Evolutionary conservation across 2,113 vertebrate species (phyloP), one percentile per base, ranked within the genome.

Genomic region (Tricholaema leucomelas): DNA sequence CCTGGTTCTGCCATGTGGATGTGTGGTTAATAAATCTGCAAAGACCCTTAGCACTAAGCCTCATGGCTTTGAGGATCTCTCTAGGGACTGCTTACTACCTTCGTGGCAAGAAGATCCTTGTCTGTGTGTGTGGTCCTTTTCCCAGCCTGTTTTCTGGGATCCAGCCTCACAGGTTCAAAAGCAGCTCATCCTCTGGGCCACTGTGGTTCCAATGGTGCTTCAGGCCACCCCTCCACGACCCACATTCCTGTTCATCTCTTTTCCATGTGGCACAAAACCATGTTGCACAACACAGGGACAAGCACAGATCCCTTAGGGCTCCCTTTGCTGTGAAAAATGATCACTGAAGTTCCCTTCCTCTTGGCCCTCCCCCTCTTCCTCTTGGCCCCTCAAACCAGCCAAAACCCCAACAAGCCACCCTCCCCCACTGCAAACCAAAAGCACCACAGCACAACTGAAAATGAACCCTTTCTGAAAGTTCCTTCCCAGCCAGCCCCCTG

Each of bases 221-320:
- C 42, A 55, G 63, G 48, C 38, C 35, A 20, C 19, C 30, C 40
- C 28, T 38, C 35, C 3, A 1, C 35, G 61, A 59, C 42, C 11
- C 2, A 0, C 4, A 38, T 66, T 0, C 1, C 64, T 25, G 17
- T 42, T 50, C 14, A 2, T 35, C 38, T 36, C 20, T 48, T n/a
- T 16, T 28, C 38, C 18, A 2, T 1, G 2, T n/a, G 38, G 21
- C 42, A 12, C 0, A 54, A 44, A 44, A 44, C 15, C 42, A 44
- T 17, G 42, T 21, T 16, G 27, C 61, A n/a, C 46, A 48, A 4
- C 8, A 4, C 10, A 2, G 40, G 59, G 59, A 35, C 72, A 11
- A 48, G 40, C 42, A 44, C 42, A 44, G 8, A 7, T 24, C 30
- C 30, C 60, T 16, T 23, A 12, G 64, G 24, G 19, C 13, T 72